phyloP scores from a whole-genome alignment of 2,888 invertebrate species.

The Eledone cirrhosa region DNA sequence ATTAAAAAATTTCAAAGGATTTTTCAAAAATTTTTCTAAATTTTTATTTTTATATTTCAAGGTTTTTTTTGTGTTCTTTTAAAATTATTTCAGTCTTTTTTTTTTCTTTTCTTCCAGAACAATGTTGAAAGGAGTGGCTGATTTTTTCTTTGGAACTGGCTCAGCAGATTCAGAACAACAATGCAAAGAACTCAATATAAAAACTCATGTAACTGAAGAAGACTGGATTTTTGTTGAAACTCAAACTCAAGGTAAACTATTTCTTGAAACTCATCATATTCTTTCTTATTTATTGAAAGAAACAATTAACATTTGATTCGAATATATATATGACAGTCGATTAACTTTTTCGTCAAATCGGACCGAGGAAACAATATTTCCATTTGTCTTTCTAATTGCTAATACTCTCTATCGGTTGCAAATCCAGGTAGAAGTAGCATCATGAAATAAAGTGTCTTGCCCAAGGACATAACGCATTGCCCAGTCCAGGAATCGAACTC shows the following conservation, averaged over 20 bases:
- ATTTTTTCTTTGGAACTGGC: slow-evolving; percentile 49
- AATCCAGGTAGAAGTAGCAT: no score
- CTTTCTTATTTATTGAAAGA: no score
- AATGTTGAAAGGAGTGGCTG: slow-evolving; percentile 51
- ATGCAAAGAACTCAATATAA: slow-evolving; percentile 38
- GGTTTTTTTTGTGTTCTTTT: neutral
- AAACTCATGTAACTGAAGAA: slow-evolving; percentile 37
- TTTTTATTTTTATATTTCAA: neutral
- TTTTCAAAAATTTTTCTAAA: neutral
- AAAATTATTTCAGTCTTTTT: neutral
- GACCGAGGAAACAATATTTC: no score
- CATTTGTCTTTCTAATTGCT: no score
- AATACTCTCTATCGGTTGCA: no score
- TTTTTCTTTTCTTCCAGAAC: slow-evolving; percentile 27
- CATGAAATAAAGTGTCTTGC: no score
- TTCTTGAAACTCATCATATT: no score
- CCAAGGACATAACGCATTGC: no score
- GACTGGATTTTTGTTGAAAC: slow-evolving; percentile 39
- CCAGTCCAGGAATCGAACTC: no score
- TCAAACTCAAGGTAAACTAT: slow-evolving; percentile 40
- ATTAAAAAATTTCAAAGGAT: neutral
- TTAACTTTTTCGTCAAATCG: no score
- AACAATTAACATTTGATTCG: no score
- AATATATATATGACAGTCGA: no score
- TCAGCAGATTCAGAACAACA: slow-evolving; percentile 38